Conservation (phyloP, 2,888 invertebrate species). For the Microctonus brassicae region DNA sequence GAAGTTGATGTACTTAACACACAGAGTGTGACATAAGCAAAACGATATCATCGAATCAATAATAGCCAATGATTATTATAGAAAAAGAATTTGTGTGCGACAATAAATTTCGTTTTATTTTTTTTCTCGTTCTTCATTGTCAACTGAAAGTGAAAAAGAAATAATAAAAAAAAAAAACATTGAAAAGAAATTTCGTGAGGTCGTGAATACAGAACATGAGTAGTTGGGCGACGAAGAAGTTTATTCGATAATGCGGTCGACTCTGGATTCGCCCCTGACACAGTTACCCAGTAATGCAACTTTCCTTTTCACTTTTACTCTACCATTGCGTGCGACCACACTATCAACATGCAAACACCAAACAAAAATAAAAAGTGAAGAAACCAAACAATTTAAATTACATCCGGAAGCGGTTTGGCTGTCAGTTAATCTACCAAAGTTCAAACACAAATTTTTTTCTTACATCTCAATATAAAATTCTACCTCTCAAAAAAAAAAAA, state of each 20-base stretch:
- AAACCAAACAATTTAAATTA: background rate
- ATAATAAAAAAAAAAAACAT: conserved; percentile 10
- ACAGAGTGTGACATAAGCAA: conserved; percentile 2
- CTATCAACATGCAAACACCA: background rate
- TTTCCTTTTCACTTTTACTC: conserved; percentile 66
- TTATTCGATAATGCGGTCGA: conserved; percentile 23
- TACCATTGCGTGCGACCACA: conserved; percentile 32
- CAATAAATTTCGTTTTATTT: too few species aligned
- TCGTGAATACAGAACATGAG: conserved; percentile 13
- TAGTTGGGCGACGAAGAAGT: conserved; percentile 4
- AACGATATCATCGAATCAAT: conserved; percentile 30
- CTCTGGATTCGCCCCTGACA: conserved; percentile 62
- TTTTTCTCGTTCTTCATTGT: conserved; percentile 9
- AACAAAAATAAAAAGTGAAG: conserved; percentile 18
- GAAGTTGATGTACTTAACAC: conserved; percentile 28
- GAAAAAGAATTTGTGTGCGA: background rate
- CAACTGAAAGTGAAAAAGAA: background rate
- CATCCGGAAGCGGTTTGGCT: background rate
- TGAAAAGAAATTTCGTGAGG: conserved; percentile 11
- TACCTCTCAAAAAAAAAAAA: too few species aligned
- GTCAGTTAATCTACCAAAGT: background rate
- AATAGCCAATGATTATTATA: conserved; percentile 19
- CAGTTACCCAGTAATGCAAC: conserved; percentile 63
- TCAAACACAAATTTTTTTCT: too few species aligned
- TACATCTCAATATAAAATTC: too few species aligned